Conservation (phyloP, 2,797 vertebrate genomes). For the Tapera naevia region DNA sequence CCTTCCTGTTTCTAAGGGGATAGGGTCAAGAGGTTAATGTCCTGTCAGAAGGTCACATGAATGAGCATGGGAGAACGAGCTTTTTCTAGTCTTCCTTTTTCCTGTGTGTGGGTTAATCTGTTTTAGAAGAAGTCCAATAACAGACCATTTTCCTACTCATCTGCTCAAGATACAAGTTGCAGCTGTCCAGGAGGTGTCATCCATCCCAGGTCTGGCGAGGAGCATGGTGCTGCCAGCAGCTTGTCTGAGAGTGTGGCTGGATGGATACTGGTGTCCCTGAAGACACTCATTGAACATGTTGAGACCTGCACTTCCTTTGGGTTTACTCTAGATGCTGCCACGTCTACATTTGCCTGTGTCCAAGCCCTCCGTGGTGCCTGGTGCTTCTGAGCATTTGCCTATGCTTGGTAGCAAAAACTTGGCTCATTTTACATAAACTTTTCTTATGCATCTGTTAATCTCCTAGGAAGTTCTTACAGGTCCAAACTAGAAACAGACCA, state of each 20-base stretch:
- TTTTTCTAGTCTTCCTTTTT: neutral
- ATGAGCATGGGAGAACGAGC: neutral
- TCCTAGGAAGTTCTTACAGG: neutral
- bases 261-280: neutral
- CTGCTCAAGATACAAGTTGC: neutral
- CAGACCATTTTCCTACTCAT: neutral
- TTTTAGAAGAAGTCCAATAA: neutral
- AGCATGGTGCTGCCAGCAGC: neutral
- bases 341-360: fast-evolving
- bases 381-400: neutral
- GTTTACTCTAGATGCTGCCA: neutral
- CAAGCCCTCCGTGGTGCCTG: neutral
- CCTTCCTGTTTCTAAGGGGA: neutral
- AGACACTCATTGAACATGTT: fast-evolving
- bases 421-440: neutral
- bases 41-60: neutral
- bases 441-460: neutral
- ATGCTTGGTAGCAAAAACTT: neutral
- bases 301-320: neutral
- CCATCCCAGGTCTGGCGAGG: neutral
- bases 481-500: neutral
- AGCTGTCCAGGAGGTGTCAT: neutral
- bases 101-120: neutral
- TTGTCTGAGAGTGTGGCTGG: neutral
- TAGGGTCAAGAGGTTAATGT: neutral